phyloP scores from a whole-genome alignment of 2,797 vertebrate genomes.

The Acridotheres tristis region DNA sequence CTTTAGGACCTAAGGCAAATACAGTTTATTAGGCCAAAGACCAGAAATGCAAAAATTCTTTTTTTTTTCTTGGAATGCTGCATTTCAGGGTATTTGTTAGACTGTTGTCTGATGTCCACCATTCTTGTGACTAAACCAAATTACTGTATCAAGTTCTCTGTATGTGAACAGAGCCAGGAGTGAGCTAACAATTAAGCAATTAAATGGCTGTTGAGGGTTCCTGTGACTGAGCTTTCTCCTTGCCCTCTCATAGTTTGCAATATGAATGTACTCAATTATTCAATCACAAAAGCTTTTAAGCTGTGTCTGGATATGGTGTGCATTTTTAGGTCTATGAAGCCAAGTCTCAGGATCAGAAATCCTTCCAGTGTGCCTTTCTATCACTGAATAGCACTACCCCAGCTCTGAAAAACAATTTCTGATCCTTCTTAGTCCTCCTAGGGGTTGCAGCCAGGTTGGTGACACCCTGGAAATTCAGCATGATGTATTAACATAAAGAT shows the following conservation, averaged over 20 bases:
- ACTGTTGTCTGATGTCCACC: neutral
- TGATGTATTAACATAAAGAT: neutral
- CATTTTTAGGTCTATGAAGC: neutral
- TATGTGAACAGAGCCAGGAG: neutral
- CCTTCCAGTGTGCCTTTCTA: neutral
- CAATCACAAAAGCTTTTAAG: conserved; percentile 42
- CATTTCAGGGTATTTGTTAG: neutral
- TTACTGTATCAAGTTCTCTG: neutral
- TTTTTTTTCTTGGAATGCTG: neutral
- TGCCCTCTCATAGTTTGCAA: neutral
- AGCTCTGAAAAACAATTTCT: neutral
- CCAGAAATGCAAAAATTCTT: neutral
- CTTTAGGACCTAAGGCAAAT: neutral
- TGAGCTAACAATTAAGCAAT: conserved; percentile 37
- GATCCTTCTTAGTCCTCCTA: neutral
- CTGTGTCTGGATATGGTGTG: neutral
- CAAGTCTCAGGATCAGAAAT: neutral
- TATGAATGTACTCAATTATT: conserved; percentile 26
- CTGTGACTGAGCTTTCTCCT: neutral
- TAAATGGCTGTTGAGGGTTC: neutral
- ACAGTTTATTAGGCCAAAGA: neutral
- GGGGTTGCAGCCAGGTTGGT: neutral
- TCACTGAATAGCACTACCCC: neutral
- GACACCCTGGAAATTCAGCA: neutral
- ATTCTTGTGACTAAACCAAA: neutral